Conservation (phyloP, 2,888 invertebrate species). For the Aelia acuminata region DNA sequence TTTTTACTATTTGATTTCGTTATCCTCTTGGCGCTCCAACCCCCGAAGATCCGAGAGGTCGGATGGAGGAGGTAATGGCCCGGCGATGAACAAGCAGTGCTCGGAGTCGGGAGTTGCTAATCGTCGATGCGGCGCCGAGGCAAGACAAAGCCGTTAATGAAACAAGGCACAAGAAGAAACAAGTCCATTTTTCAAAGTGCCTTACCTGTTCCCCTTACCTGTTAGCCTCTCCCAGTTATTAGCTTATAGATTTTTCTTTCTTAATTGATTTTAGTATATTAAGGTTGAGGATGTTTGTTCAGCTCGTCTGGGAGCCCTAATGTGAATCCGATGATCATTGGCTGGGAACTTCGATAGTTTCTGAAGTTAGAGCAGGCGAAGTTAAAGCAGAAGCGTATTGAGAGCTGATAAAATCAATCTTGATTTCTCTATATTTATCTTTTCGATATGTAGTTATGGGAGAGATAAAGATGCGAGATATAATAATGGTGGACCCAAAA, state of each 20-base stretch:
- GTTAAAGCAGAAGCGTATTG: too few species aligned
- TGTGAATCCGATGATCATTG: not conserved
- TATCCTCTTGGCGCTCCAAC: not conserved
- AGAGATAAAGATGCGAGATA: too few species aligned
- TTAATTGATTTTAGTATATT: constrained; percentile 40
- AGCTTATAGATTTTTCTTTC: constrained; percentile 44
- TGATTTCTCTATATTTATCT: too few species aligned
- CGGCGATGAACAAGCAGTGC: not conserved
- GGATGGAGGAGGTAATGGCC: not conserved
- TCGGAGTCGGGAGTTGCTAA: not conserved
- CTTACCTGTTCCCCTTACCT: not conserved
- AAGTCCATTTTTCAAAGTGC: constrained; percentile 48
- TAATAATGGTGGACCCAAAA: too few species aligned
- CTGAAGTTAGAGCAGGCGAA: too few species aligned
- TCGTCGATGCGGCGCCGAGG: not conserved
- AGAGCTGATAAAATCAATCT: too few species aligned
- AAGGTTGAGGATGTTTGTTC: constrained; percentile 12
- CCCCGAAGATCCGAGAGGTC: not conserved
- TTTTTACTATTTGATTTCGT: not conserved
- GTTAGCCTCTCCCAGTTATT: constrained; percentile 43
- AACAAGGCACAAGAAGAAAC: not conserved
- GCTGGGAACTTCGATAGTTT: not conserved
- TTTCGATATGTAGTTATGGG: too few species aligned
- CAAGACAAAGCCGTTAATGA: constrained; percentile 44
- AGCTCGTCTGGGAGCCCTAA: not conserved